Evolutionary conservation across 2,888 invertebrate species (phyloP), one percentile per base, ranked within the genome.

Genomic region (Holacanthella duospinosa): DNA sequence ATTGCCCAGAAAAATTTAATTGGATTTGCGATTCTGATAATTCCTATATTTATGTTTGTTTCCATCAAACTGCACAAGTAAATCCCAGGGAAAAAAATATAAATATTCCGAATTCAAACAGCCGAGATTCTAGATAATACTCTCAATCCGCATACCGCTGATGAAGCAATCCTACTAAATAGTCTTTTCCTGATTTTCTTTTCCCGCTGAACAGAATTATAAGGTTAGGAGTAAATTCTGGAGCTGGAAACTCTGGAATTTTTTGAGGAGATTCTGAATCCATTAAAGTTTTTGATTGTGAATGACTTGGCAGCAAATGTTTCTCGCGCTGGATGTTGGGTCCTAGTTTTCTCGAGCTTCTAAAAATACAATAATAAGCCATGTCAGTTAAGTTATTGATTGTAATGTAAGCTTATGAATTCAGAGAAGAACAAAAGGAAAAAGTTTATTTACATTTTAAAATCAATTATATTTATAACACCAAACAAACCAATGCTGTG

Each of bases 101-200:
- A 12, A 43, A 12, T 43, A n/a, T n/a, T n/a, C 24, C 9, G 28
- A 29, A 27, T 9, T 55, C 9, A n/a, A n/a, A 53, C 54, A 53
- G 54, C n/a, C 9, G 25, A n/a, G 28, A 29, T 16, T 28, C 19
- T 12, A 43, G n/a, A 12, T 12, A n/a, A n/a, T 12, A 43, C n/a
- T 43, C 12, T 12, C n/a, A n/a, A 43, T n/a, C n/a, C n/a, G n/a
- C 16, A 80, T 78, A 92, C 92, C 83, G 80, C 72, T 84, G 77
- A 60, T 83, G 78, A 62, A 95, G 77, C 74, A 84, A 79, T 72
- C 88, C 86, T 0, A 93, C 87, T 48, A 95, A 77, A 76, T 82
- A 93, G 78, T 97, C 97, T 79, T 99, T 99, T 21, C 97, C 97
- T 24, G 86, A 88, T 80, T 99, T 99, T 75, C 97, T 82, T 80